Percentiles rank a stretch among this genome's conserved stretches.
These are phyloP conservation scores for Etheostoma perlongum DNA, from an alignment of 2,797 vertebrate species.

Conservation along the genomic window DNA sequence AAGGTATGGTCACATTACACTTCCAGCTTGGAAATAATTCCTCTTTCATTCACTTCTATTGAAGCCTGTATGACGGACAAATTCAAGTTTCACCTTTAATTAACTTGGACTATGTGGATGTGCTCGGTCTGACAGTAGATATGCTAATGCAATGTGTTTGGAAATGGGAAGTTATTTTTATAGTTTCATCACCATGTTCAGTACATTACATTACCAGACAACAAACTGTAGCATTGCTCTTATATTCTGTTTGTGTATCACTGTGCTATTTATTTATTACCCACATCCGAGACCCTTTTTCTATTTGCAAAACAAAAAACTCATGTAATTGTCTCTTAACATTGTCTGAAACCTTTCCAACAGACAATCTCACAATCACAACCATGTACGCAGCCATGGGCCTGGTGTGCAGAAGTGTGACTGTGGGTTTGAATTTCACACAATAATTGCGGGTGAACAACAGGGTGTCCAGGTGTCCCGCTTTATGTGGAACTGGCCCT, in stretches of 20 bases:
- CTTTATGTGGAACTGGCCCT: too few relatives aligned
- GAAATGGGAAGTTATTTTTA: neutral
- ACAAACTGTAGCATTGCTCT: neutral
- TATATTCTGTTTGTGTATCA: neutral
- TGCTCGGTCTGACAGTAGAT: neutral
- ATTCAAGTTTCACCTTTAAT: neutral
- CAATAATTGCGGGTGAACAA: neutral
- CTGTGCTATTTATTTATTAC: neutral
- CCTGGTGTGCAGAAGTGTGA: neutral
- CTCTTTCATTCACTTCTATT: too few relatives aligned
- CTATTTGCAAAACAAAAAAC: neutral
- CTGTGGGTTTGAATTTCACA: neutral
- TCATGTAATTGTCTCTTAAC: neutral
- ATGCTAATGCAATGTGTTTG: neutral
- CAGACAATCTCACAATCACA: neutral
- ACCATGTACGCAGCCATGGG: neutral
- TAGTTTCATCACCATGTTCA: neutral
- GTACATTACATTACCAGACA: neutral
- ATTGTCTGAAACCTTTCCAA: neutral
- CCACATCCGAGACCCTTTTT: neutral
- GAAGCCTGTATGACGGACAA: too few relatives aligned
- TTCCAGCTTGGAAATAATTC: neutral
- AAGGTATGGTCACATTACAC: neutral
- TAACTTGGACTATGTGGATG: neutral
- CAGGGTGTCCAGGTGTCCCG: too few relatives aligned